These are phyloP conservation scores for Manduca sexta DNA, from an alignment of 1,140 invertebrate species.

Conservation along the genomic window DNA sequence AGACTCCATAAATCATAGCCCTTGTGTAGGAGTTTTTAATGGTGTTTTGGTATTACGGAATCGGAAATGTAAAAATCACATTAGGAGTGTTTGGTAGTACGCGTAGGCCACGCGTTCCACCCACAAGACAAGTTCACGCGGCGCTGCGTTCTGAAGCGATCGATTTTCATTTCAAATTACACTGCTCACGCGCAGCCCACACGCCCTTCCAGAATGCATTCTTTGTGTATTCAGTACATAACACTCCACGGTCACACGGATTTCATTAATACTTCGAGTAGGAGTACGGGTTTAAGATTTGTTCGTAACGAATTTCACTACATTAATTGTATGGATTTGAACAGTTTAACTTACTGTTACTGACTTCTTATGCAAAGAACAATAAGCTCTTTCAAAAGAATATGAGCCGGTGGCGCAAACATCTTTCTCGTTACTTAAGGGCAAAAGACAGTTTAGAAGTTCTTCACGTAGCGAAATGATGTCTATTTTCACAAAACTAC, in stretches of 20 bases:
- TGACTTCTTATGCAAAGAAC: too few relatives aligned
- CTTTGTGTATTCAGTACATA: conserved; percentile 38
- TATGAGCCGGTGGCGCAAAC: too few relatives aligned
- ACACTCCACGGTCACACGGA: conserved; percentile 30
- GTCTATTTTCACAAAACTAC: conserved; percentile 32
- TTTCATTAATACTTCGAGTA: conserved; percentile 28
- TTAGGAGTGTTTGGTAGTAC: conserved; percentile 24
- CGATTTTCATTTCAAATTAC: conserved; percentile 69
- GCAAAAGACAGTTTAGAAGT: too few relatives aligned
- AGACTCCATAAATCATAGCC: conserved; percentile 32
- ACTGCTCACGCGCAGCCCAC: conserved; percentile 39
- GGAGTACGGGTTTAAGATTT: conserved; percentile 2
- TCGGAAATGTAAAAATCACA: conserved; percentile 28
- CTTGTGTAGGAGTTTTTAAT: conserved; percentile 39
- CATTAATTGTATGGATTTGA: too few relatives aligned
- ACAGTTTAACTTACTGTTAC: too few relatives aligned
- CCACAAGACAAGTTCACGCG: conserved; percentile 57
- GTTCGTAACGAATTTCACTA: too few relatives aligned
- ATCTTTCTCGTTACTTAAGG: too few relatives aligned
- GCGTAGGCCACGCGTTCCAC: conserved; percentile 49
- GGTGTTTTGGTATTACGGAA: conserved; percentile 28
- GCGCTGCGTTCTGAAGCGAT: conserved; percentile 41
- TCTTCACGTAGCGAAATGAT: not conserved
- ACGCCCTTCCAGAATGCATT: conserved; percentile 33
- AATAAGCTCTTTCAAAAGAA: too few relatives aligned